These are phyloP conservation scores for Oreochromis aureus DNA, from an alignment of 2,113 vertebrate species.

Conservation along the genomic window DNA sequence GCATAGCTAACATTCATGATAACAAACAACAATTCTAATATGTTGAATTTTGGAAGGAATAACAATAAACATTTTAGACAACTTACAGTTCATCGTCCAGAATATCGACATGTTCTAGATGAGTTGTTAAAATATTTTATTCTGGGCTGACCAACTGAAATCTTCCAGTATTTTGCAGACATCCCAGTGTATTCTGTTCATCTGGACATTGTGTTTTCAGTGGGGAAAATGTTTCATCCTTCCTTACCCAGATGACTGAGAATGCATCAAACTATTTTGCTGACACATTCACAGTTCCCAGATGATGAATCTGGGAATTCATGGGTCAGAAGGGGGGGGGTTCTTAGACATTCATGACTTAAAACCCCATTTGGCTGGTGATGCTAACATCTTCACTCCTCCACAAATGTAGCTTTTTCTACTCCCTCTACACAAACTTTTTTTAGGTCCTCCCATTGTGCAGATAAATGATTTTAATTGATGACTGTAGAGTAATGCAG, in stretches of 20 bases:
- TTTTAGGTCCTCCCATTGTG: neutral
- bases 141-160: neutral
- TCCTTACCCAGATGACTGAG: neutral
- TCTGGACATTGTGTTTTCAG: neutral
- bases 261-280: neutral
- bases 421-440: neutral
- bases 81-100: neutral
- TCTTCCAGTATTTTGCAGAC: neutral
- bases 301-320: neutral
- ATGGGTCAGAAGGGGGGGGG: neutral
- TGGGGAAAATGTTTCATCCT: neutral
- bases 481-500: neutral
- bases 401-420: neutral
- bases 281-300: neutral
- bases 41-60: neutral
- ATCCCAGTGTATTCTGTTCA: neutral
- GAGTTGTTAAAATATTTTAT: neutral
- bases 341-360: neutral
- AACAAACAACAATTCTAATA: neutral
- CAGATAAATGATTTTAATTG: neutral
- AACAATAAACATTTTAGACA: neutral
- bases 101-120: neutral
- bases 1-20: neutral
- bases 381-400: neutral
- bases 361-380: neutral